Evolutionary conservation across 1,140 invertebrate species (phyloP), one percentile per base, ranked within the genome.

Genomic region (Drepana arcuata): DNA sequence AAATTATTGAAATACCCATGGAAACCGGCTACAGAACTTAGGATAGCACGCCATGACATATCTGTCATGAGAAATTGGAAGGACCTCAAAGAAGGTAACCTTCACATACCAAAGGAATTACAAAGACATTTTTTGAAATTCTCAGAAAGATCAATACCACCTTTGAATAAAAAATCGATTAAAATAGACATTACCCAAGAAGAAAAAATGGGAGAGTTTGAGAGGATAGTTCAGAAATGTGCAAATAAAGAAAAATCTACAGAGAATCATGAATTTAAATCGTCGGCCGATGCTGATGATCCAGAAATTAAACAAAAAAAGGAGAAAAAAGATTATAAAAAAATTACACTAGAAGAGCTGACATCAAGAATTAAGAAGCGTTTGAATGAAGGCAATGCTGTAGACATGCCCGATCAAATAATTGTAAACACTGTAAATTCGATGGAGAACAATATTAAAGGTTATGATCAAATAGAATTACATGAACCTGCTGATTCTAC

Each of bases 31-130:
- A 84, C 70, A 16, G 59, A 81, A 7, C 49, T 87, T 25, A 74
- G 80, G 29, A 87, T 92, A 24, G 56, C 83, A 11, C 68, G 85
- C 6, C 91, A 93, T 60, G 91, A 93, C 58, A 69, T 78, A 37
- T 77, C 71, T 4, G 91, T 89, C 0, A 77, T 88, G 50, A 70
- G 84, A 42, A 92, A 92, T 65, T 93, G 92, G 92, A 69, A 84
- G 28, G 69, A 85, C 42, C 83, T 90, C 3, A 86, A 84, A 48
- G 59, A 83, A 14, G 87, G 86, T 1, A 61, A 86, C 48, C 44
- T 88, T 16, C 39, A 65, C 21, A 57, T 90, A 29, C 75, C 75
- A 16, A 41, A 83, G 16, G 54, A 82, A 0, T 33, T 92, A 14
- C 53, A 72, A 28, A 45, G 86, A 45, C 90, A 91, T 64, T 77